Conservation (phyloP, 2,797 vertebrate species). For the Odontamblyopus lacepedii region DNA sequence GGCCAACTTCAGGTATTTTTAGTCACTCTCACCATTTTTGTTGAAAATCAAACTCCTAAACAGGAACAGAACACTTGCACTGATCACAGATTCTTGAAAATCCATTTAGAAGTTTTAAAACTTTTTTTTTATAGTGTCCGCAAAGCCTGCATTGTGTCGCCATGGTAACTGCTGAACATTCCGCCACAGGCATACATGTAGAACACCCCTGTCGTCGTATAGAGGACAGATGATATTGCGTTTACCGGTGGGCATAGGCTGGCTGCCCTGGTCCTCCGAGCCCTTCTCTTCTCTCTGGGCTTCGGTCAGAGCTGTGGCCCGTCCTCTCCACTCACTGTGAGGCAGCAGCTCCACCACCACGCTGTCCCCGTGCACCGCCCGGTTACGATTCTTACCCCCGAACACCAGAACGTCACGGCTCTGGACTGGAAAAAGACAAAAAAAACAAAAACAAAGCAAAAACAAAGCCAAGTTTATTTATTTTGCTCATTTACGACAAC, state of each 20-base stretch:
- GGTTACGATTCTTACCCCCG: constrained; percentile 86
- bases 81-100: too few relatives aligned
- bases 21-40: too few relatives aligned
- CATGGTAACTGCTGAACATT: too few relatives aligned
- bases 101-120: too few relatives aligned
- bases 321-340: constrained; percentile 87
- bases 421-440: constrained; percentile 72
- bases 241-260: constrained; percentile 89
- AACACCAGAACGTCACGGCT: constrained; percentile 84
- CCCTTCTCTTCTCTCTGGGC: constrained; percentile 82
- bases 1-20: too few relatives aligned
- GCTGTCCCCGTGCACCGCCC: constrained; percentile 87
- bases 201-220: too few relatives aligned
- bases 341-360: constrained; percentile 89
- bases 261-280: constrained; percentile 74
- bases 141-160: too few relatives aligned
- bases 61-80: too few relatives aligned
- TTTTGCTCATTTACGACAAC: background rate
- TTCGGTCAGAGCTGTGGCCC: constrained; percentile 81
- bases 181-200: too few relatives aligned
- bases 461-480: background rate
- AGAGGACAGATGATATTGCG: background rate
- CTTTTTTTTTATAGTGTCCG: too few relatives aligned
- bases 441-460: background rate
- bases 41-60: too few relatives aligned